Evolutionary conservation across 53 echinoderm and acorn worm species (phyloP).

Genomic region (Antedon mediterranea): DNA sequence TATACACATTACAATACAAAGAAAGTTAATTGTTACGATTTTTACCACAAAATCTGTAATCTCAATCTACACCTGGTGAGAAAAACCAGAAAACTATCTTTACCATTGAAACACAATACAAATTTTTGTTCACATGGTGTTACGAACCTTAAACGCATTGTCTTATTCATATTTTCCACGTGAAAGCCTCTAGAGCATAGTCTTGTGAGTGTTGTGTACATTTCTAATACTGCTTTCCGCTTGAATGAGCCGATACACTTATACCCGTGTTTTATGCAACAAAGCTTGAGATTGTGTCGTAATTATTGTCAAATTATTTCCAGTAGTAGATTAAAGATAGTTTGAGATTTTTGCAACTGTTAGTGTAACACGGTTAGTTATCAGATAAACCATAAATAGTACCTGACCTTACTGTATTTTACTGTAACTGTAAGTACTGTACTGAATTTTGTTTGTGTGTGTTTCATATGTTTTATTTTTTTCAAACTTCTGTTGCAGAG

Average conservation of each 20-base stretch:
- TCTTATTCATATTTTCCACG: neutral
- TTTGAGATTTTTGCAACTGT: no score
- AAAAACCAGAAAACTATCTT: neutral
- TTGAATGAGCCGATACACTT: neutral
- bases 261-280: neutral
- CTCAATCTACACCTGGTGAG: neutral
- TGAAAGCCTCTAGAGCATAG: neutral
- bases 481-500: no score
- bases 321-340: neutral
- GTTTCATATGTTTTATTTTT: no score
- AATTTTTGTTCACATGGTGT: neutral
- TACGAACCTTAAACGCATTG: neutral
- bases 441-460: no score
- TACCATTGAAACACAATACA: neutral
- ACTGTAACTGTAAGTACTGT: no score
- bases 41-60: neutral
- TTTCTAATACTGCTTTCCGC: neutral
- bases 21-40: neutral
- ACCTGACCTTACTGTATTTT: no score
- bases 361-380: no score
- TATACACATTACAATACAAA: neutral
- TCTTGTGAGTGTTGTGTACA: neutral
- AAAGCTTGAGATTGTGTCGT: neutral
- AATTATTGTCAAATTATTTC: constrained; percentile 1
- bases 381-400: no score